Evolutionary conservation across 2,797 vertebrate genomes (phyloP).

Genomic region (Microctenopoma stevenorrisi): DNA sequence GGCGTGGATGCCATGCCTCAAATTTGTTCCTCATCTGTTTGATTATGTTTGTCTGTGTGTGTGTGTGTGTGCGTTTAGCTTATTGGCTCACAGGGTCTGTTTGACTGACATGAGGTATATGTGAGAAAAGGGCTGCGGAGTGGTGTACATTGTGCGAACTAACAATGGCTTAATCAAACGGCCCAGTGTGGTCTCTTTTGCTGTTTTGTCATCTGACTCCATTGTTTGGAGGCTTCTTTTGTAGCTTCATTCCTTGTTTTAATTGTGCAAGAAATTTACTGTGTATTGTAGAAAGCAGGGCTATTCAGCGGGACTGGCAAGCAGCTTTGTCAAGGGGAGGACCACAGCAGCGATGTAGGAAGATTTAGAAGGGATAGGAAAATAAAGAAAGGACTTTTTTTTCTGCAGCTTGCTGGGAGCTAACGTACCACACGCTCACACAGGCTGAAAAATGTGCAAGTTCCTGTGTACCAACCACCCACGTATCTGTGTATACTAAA

Average conservation of each 20-base stretch:
- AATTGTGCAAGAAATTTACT: constrained; percentile 86
- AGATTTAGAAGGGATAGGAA: constrained; percentile 84
- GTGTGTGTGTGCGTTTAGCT: constrained; percentile 60
- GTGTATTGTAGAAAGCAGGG: constrained; percentile 83
- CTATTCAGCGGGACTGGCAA: constrained; percentile 82
- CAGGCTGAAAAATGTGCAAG: constrained; percentile 73
- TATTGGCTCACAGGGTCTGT: constrained; percentile 63
- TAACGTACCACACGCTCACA: constrained; percentile 68
- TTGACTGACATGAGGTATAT: constrained; percentile 80
- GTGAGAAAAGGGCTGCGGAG: constrained; percentile 80
- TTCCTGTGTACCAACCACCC: constrained; percentile 73
- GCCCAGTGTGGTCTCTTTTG: constrained; percentile 82
- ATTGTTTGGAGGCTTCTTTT: constrained; percentile 84
- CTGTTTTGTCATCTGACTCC: constrained; percentile 84
- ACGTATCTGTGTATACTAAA: constrained; percentile 66
- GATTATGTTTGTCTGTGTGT: constrained; percentile 41
- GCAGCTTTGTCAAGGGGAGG: constrained; percentile 81
- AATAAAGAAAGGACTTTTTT: constrained; percentile 76
- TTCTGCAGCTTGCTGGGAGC: constrained; percentile 68
- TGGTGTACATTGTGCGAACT: constrained; percentile 76
- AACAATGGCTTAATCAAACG: constrained; percentile 83
- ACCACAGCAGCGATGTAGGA: constrained; percentile 77
- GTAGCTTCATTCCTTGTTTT: constrained; percentile 83
- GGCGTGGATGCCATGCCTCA: constrained; percentile 22
- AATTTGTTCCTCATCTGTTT: constrained; percentile 34